Conservation (phyloP, 2,797 vertebrate genomes). For the Enteromius argenteus region DNA sequence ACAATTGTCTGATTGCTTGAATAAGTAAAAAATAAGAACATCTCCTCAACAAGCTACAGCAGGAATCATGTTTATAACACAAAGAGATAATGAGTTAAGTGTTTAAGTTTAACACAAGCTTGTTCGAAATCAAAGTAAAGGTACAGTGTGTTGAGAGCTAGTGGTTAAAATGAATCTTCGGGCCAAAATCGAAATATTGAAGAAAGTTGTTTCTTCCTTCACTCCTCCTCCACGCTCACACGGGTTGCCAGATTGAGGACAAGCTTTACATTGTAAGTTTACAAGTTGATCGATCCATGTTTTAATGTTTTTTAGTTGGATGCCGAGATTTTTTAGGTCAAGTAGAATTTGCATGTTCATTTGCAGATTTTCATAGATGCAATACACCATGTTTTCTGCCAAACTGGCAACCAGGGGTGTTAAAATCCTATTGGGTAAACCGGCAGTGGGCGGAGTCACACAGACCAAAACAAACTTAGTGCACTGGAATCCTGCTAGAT, state of each 20-base stretch:
- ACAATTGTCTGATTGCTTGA: not conserved
- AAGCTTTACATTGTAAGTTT: not conserved
- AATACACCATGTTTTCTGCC: not conserved
- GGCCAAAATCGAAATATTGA: not conserved
- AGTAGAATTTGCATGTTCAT: not conserved
- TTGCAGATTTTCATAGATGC: too few species aligned
- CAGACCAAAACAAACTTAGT: not conserved
- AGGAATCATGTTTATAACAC: not conserved
- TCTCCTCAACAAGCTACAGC: not conserved
- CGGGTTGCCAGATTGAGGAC: not conserved
- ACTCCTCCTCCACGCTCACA: not conserved
- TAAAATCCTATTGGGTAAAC: not conserved
- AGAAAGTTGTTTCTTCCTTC: not conserved
- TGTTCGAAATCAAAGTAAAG: not conserved
- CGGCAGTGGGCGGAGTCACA: not conserved
- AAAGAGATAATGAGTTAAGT: not conserved
- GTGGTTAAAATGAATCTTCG: not conserved
- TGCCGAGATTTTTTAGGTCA: not conserved
- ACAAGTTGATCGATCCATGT: not conserved
- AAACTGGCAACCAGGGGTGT: not conserved
- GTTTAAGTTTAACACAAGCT: not conserved
- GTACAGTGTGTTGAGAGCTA: not conserved
- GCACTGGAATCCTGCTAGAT: too few species aligned
- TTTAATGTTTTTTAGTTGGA: too few species aligned
- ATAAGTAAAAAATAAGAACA: not conserved